Evolutionary conservation across 2,888 invertebrate species (phyloP).

Genomic region (Crioceris asparagi): DNA sequence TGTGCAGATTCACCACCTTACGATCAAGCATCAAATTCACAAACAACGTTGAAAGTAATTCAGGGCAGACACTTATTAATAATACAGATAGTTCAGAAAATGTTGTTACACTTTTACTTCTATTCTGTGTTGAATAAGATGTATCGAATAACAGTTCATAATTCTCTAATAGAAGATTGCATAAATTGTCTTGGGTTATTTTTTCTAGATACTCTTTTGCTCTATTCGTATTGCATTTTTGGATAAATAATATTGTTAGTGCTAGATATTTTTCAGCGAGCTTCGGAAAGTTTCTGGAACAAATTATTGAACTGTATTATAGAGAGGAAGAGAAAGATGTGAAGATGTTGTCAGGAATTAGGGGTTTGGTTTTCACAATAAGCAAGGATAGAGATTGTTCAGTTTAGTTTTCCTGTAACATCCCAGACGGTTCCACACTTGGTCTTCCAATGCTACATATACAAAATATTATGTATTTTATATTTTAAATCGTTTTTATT

Average conservation of each 20-base stretch:
- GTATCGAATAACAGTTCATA: constrained; percentile 44
- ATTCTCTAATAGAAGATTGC: constrained; percentile 36
- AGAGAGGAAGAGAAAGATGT: too few relatives aligned
- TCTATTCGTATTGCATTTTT: constrained; percentile 40
- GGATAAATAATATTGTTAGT: constrained; percentile 41
- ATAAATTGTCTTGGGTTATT: constrained; percentile 36
- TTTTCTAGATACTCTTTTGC: constrained; percentile 40
- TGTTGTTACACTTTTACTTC: constrained; percentile 35
- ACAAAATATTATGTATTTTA: too few relatives aligned
- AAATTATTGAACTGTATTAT: too few relatives aligned
- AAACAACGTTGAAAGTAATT: constrained; percentile 40
- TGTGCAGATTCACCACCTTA: constrained; percentile 36
- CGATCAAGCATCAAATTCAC: constrained; percentile 39
- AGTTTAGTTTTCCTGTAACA: too few relatives aligned
- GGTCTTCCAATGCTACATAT: too few relatives aligned
- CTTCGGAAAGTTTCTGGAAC: constrained; percentile 19
- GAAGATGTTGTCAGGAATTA: too few relatives aligned
- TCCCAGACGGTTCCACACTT: too few relatives aligned
- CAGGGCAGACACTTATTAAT: constrained; percentile 40
- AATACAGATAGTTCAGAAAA: constrained; percentile 47
- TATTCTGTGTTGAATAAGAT: constrained; percentile 28
- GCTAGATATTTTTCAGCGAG: constrained; percentile 38
- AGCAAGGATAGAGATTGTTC: too few relatives aligned
- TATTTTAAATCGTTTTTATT: too few relatives aligned
- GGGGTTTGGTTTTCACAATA: too few relatives aligned